A percentile compares a stretch with the other conserved stretches of the same genome.
Evolutionary conservation across 2,797 vertebrate species (phyloP).

Genomic region (Paratrypauchen microcephalus): DNA sequence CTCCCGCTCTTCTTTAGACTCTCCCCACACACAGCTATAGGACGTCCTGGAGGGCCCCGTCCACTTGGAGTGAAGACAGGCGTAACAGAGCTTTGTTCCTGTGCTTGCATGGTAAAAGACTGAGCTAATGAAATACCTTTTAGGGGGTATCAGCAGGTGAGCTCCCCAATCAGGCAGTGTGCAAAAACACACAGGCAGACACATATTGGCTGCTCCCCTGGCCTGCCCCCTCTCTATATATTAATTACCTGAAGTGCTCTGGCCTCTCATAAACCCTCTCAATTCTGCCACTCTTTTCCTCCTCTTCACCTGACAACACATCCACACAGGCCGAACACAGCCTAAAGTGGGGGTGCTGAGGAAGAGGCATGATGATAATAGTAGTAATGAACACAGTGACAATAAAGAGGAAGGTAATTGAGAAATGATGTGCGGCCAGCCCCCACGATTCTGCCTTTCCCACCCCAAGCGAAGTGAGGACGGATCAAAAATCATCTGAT

Average conservation of each 20-base stretch:
- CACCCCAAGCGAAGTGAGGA: conserved; percentile 58
- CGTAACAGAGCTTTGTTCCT: conserved; percentile 81
- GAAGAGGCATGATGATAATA: conserved; percentile 68
- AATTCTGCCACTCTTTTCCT: conserved; percentile 56
- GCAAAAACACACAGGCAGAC: conserved; percentile 57
- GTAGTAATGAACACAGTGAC: conserved; percentile 68
- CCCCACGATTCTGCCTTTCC: conserved; percentile 54
- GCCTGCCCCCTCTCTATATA: conserved; percentile 85
- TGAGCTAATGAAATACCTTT: conserved; percentile 91
- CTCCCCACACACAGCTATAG: conserved; percentile 60
- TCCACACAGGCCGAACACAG: conserved; percentile 49
- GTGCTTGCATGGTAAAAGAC: conserved; percentile 78
- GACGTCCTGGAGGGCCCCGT: conserved; percentile 87
- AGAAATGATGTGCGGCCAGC: conserved; percentile 58
- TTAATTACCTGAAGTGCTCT: conserved; percentile 92
- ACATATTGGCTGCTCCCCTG: conserved; percentile 81
- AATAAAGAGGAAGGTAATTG: conserved; percentile 77
- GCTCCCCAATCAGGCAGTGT: conserved; percentile 79
- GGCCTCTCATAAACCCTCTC: conserved; percentile 77
- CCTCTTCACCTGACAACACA: conserved; percentile 54
- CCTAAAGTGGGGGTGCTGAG: conserved; percentile 59
- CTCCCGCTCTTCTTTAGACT: conserved; percentile 71
- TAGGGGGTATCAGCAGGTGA: conserved; percentile 92
- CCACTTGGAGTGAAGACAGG: conserved; percentile 92
- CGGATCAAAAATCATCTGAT: conserved; percentile 66